These are phyloP conservation scores for Danio albolineatus DNA, from an alignment of 2,797 vertebrate species.

Conservation along the genomic window DNA sequence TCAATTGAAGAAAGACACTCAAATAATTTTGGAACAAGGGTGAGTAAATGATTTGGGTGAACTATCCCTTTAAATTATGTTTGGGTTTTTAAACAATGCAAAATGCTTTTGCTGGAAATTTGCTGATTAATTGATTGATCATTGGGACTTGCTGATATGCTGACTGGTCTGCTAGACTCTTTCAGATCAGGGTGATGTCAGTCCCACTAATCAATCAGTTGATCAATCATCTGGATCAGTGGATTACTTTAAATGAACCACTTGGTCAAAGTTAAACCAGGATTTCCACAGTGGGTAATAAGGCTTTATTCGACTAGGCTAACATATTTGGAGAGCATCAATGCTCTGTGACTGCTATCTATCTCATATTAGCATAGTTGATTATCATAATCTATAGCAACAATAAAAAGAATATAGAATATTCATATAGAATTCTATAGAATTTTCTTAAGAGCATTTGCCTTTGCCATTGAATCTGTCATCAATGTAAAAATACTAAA, in stretches of 20 bases:
- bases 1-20: no score
- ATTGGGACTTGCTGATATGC: not conserved
- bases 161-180: conserved; percentile 14
- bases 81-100: not conserved
- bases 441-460: not conserved
- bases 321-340: not conserved
- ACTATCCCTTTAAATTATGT: no score
- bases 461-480: not conserved
- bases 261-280: conserved; percentile 10
- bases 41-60: no score
- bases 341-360: not conserved
- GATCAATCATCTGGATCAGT: conserved; percentile 5
- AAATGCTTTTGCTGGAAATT: not conserved
- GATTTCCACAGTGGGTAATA: not conserved
- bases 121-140: conserved; percentile 10
- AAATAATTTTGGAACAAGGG: no score
- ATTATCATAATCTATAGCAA: conserved; percentile 2
- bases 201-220: not conserved
- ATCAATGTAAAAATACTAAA: not conserved
- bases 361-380: not conserved
- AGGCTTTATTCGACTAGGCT: conserved; percentile 1
- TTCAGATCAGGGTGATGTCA: conserved; percentile 6
- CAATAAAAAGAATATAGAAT: conserved; percentile 5
- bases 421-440: no score
- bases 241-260: conserved; percentile 1